Percentiles rank a stretch among this genome's conserved stretches.
phyloP scores from a whole-genome alignment of 2,113 vertebrate species.

The Amazona guildingii region DNA sequence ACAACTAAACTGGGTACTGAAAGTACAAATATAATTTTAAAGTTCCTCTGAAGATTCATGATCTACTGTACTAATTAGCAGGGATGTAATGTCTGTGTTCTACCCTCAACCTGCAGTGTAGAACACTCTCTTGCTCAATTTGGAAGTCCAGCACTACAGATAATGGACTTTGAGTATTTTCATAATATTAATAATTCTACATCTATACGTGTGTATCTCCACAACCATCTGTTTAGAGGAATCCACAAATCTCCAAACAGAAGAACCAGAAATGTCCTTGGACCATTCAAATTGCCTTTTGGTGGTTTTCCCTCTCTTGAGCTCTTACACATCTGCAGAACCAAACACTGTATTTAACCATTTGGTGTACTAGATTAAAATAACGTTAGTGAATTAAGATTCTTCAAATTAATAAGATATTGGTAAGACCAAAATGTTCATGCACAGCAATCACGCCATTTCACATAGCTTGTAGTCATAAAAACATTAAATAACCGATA shows the following conservation, averaged over 20 bases:
- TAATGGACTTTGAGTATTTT: neutral
- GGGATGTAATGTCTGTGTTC: neutral
- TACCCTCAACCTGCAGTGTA: neutral
- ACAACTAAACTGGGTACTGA: neutral
- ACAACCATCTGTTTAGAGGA: neutral
- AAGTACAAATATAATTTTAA: neutral
- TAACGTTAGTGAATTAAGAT: neutral
- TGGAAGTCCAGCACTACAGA: neutral
- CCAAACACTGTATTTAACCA: neutral
- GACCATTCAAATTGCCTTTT: neutral
- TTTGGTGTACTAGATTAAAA: neutral
- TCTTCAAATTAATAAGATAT: neutral
- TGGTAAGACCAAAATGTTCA: neutral
- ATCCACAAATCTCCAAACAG: neutral
- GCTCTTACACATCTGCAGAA: neutral
- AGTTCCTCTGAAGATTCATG: neutral
- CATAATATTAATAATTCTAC: neutral
- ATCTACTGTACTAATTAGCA: neutral
- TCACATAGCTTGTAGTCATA: neutral
- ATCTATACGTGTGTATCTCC: neutral
- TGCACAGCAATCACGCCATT: neutral
- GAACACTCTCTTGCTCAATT: neutral
- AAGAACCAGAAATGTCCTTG: neutral
- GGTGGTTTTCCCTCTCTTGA: neutral
- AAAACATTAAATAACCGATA: neutral